phyloP scores from a whole-genome alignment of 2,888 invertebrate genomes.

The Drosophila lutescens region DNA sequence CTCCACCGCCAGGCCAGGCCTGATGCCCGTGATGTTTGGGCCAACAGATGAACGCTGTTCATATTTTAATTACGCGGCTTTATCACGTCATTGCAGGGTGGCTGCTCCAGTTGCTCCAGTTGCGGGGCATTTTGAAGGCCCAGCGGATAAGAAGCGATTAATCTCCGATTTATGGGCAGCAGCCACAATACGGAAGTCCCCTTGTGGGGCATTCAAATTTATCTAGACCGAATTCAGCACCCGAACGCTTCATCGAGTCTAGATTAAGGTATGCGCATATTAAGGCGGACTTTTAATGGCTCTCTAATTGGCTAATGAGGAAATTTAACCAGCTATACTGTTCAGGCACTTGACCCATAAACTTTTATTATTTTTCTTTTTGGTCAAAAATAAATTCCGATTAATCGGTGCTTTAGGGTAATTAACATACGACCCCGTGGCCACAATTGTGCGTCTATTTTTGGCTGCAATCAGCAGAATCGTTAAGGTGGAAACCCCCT shows the following conservation, averaged over 20 bases:
- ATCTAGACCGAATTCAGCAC: slow-evolving; percentile 1
- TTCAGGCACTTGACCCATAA: slow-evolving; percentile 20
- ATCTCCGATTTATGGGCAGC: slow-evolving; percentile 24
- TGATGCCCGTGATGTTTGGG: slow-evolving; percentile 30
- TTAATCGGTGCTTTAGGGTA: slow-evolving; percentile 18
- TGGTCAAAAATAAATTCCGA: slow-evolving; percentile 13
- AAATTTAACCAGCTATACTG: background rate
- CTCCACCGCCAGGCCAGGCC: slow-evolving; percentile 20
- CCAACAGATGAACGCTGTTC: slow-evolving; percentile 72
- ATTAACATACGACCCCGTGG: slow-evolving; percentile 41
- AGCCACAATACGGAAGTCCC: slow-evolving; percentile 1
- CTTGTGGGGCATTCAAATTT: slow-evolving; percentile 16
- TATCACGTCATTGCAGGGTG: slow-evolving; percentile 72
- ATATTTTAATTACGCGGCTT: slow-evolving; percentile 77
- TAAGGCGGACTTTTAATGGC: slow-evolving; percentile 7
- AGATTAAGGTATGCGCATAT: slow-evolving; percentile 4
- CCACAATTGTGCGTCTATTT: slow-evolving; percentile 24
- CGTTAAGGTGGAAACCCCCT: no score
- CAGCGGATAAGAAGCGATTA: slow-evolving; percentile 47
- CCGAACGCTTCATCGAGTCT: background rate
- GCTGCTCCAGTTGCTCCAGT: slow-evolving; percentile 26
- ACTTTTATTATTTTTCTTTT: background rate
- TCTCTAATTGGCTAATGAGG: slow-evolving; percentile 18
- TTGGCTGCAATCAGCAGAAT: slow-evolving; percentile 33
- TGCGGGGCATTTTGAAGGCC: slow-evolving; percentile 36